phyloP scores from a whole-genome alignment of 2,888 invertebrate species.

The Mactromeris polynyma region DNA sequence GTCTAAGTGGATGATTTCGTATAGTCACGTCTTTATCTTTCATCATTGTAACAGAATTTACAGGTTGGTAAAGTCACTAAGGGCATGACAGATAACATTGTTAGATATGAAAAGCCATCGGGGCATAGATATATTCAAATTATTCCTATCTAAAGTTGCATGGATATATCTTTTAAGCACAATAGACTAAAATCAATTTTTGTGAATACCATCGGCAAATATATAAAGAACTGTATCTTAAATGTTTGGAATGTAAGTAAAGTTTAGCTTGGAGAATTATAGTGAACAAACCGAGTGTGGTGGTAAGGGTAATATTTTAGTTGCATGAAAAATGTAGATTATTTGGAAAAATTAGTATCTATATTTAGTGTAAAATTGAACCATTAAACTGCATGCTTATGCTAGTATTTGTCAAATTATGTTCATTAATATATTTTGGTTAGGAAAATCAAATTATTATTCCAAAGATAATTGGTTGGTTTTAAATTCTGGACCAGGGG shows the following conservation, averaged over 20 bases:
- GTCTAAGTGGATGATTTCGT: slow-evolving; percentile 20
- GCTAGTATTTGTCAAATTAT: neutral
- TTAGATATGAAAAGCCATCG: slow-evolving; percentile 18
- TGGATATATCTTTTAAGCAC: slow-evolving; percentile 1
- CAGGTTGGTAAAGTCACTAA: neutral
- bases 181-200: neutral
- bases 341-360: neutral
- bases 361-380: neutral
- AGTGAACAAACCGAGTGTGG: neutral
- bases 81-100: slow-evolving; percentile 38
- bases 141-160: neutral
- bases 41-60: neutral
- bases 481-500: too few relatives aligned
- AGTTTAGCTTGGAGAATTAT: neutral
- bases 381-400: neutral
- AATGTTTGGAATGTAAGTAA: neutral
- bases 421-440: neutral
- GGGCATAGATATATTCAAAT: neutral
- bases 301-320: neutral
- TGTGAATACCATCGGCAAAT: neutral
- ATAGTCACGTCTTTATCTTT: slow-evolving; percentile 15
- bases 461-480: too few relatives aligned
- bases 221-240: neutral
- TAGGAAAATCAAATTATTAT: too few relatives aligned
- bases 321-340: neutral